Percentiles rank a stretch among this genome's conserved stretches.
Evolutionary conservation across 2,113 vertebrate species (phyloP).

Genomic region (Cryptomyrus ogoouensis): DNA sequence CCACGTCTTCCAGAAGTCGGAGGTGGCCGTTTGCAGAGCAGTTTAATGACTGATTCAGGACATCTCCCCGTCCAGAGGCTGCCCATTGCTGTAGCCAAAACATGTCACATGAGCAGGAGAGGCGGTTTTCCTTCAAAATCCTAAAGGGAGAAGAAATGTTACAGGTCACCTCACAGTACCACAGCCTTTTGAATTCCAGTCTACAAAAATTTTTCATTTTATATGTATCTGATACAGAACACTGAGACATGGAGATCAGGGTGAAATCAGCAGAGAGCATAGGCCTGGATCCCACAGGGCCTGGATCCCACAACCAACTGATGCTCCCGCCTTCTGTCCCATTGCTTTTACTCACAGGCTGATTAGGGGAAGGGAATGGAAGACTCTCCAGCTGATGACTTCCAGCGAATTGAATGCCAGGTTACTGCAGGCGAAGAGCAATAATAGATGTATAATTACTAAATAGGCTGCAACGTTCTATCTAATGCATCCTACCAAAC

Average conservation of each 20-base stretch:
- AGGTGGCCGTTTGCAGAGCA: conserved; percentile 47
- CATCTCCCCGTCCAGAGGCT: conserved; percentile 44
- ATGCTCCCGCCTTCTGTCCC: not conserved
- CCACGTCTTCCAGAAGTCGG: conserved; percentile 38
- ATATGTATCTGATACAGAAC: not conserved
- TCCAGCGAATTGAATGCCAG: conserved; percentile 74
- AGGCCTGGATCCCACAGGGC: not conserved
- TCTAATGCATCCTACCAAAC: not conserved
- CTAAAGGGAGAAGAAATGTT: conserved; percentile 43
- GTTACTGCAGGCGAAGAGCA: conserved; percentile 61
- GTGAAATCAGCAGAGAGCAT: not conserved
- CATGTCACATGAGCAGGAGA: conserved; percentile 76
- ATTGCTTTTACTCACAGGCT: conserved; percentile 73
- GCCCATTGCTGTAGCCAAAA: conserved; percentile 82
- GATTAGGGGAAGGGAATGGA: conserved; percentile 74
- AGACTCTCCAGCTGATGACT: conserved; percentile 78
- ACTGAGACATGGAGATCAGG: not conserved
- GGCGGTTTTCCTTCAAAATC: conserved; percentile 73
- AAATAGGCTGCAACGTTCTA: not conserved
- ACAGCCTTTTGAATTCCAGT: not conserved
- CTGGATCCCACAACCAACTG: not conserved
- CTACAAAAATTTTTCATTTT: not conserved
- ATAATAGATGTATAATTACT: not conserved
- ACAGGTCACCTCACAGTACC: not conserved
- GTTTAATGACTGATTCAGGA: conserved; percentile 59